A percentile compares a stretch with the other conserved stretches of the same genome.
phyloP scores from a whole-genome alignment of 2,888 invertebrate species.

The Dromius quadrimaculatus region DNA sequence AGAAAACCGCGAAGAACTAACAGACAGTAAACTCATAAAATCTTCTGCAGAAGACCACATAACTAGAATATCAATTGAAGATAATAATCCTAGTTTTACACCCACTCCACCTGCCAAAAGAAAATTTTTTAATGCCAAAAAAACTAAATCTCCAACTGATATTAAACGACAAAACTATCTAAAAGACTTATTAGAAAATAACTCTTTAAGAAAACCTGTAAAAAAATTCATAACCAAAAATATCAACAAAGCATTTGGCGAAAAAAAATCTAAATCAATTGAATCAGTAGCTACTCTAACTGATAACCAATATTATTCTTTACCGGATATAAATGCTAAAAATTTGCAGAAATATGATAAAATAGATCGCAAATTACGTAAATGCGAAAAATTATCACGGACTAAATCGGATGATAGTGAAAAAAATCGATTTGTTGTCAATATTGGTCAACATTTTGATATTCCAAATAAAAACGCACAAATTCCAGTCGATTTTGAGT shows the following conservation, averaged over 20 bases:
- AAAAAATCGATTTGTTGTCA: slow-evolving; percentile 65
- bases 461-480: slow-evolving; percentile 61
- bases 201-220: slow-evolving; percentile 64
- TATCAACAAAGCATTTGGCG: slow-evolving; percentile 64
- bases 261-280: slow-evolving; percentile 66
- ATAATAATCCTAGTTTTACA: slow-evolving; percentile 5
- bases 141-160: slow-evolving; percentile 36
- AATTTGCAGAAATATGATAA: slow-evolving; percentile 78
- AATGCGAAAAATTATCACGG: slow-evolving; percentile 61
- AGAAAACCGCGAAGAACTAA: slow-evolving; percentile 60
- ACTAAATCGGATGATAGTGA: slow-evolving; percentile 55
- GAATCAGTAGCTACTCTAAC: slow-evolving; percentile 64
- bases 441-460: slow-evolving; percentile 66
- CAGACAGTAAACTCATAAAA: slow-evolving; percentile 54
- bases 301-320: slow-evolving; percentile 78
- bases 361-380: slow-evolving; percentile 77
- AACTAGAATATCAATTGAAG: slow-evolving; percentile 44
- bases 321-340: slow-evolving; percentile 79
- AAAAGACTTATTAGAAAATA: slow-evolving; percentile 64
- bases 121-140: slow-evolving; percentile 38
- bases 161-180: slow-evolving; percentile 63
- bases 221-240: slow-evolving; percentile 65
- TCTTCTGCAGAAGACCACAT: slow-evolving; percentile 29
- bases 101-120: slow-evolving; percentile 2
- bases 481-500: slow-evolving; percentile 65